Conservation (phyloP, 2,797 vertebrate genomes). For the Peromyscus nudipes region DNA sequence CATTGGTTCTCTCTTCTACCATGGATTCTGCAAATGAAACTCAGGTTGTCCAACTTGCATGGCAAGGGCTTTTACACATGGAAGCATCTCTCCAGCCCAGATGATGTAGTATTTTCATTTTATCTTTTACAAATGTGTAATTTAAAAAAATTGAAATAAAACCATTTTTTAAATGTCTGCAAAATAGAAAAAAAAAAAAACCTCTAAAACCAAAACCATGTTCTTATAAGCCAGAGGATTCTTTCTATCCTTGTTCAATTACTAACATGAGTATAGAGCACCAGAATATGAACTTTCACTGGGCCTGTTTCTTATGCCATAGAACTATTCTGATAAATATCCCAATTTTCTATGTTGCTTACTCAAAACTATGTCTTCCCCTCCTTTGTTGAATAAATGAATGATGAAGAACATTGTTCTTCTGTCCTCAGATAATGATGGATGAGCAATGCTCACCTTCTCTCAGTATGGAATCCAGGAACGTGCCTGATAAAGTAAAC, state of each 20-base stretch:
- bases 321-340: conserved; percentile 21
- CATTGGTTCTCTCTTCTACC: background rate
- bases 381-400: background rate
- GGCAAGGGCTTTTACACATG: background rate
- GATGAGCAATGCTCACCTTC: background rate
- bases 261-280: background rate
- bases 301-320: background rate
- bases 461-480: background rate
- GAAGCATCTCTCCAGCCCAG: background rate
- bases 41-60: background rate
- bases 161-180: background rate
- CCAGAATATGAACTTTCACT: background rate
- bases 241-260: background rate
- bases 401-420: background rate
- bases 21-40: background rate
- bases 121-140: background rate
- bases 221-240: background rate
- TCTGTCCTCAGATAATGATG: background rate
- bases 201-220: background rate
- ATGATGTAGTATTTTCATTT: background rate
- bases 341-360: background rate
- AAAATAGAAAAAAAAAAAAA: background rate
- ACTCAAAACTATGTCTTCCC: background rate
- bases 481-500: background rate
- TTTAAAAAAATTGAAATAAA: background rate